Percentiles rank a stretch among this genome's conserved stretches.
Conservation (phyloP, 2,113 vertebrate species). For the Centropristis striata region DNA sequence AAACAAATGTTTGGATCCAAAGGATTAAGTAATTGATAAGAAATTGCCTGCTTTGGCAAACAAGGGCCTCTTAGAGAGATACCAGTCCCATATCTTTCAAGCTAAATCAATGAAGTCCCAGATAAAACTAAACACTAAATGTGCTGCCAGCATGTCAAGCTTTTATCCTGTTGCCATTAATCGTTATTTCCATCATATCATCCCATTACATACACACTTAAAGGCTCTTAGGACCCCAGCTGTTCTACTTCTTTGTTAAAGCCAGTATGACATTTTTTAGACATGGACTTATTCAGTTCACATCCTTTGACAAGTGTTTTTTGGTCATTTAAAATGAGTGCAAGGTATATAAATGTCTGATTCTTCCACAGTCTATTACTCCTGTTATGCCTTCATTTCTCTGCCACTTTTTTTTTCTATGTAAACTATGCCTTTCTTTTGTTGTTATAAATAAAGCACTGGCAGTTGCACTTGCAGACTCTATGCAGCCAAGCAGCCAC, state of each 20-base stretch:
- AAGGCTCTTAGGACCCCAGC: neutral
- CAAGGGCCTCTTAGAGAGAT: constrained; percentile 18
- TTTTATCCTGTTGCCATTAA: constrained; percentile 7
- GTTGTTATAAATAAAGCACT: neutral
- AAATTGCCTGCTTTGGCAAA: constrained; percentile 19
- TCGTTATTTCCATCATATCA: neutral
- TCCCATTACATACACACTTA: neutral
- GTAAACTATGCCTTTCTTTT: too few relatives aligned
- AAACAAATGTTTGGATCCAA: constrained; percentile 15
- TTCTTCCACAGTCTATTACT: neutral
- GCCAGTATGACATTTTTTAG: neutral
- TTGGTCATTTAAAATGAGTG: neutral
- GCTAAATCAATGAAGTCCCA: neutral
- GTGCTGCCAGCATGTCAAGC: constrained; percentile 15
- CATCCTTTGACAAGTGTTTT: neutral
- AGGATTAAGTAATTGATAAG: constrained; percentile 11
- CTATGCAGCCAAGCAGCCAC: neutral
- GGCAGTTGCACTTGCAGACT: constrained; percentile 11
- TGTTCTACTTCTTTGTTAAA: neutral
- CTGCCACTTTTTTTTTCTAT: neutral
- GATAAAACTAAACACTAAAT: constrained; percentile 10
- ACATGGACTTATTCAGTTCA: neutral
- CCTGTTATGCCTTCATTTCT: neutral
- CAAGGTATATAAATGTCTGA: neutral
- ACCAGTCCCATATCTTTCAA: constrained; percentile 10